These are phyloP conservation scores for Eulemur macaco DNA, from an alignment of 2,113 vertebrate genomes.

Conservation along the genomic window DNA sequence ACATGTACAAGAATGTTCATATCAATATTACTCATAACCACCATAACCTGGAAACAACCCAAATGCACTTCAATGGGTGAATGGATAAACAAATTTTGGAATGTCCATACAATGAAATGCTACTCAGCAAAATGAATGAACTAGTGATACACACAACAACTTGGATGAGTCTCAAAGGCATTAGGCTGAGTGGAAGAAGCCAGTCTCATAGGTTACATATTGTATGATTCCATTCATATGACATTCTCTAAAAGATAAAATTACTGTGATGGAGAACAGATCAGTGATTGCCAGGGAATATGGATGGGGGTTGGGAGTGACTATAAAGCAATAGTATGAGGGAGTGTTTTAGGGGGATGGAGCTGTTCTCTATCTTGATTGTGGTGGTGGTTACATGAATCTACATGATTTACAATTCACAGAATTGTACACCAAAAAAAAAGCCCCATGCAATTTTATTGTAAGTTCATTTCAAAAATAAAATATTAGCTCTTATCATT, in stretches of 20 bases:
- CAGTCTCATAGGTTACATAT: constrained; percentile 30
- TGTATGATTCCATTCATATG: constrained; percentile 24
- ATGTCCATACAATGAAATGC: constrained; percentile 30
- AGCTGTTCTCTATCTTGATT: constrained; percentile 51
- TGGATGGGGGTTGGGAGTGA: background rate
- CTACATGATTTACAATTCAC: constrained; percentile 56
- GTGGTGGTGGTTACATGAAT: constrained; percentile 60
- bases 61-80: constrained; percentile 52
- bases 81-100: constrained; percentile 48
- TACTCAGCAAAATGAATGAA: constrained; percentile 56
- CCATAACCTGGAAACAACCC: constrained; percentile 52
- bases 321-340: constrained; percentile 41
- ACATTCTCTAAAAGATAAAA: constrained; percentile 60
- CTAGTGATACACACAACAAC: constrained; percentile 20
- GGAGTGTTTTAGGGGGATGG: constrained; percentile 46
- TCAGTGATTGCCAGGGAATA: constrained; percentile 45
- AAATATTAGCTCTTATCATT: constrained; percentile 58
- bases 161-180: constrained; percentile 56
- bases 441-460: constrained; percentile 52
- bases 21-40: constrained; percentile 72
- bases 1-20: constrained; percentile 70
- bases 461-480: constrained; percentile 59
- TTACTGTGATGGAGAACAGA: constrained; percentile 58
- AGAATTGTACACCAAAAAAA: constrained; percentile 37
- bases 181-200: constrained; percentile 58